phyloP scores from a whole-genome alignment of 1,140 invertebrate species.

The Lycorma delicatula region DNA sequence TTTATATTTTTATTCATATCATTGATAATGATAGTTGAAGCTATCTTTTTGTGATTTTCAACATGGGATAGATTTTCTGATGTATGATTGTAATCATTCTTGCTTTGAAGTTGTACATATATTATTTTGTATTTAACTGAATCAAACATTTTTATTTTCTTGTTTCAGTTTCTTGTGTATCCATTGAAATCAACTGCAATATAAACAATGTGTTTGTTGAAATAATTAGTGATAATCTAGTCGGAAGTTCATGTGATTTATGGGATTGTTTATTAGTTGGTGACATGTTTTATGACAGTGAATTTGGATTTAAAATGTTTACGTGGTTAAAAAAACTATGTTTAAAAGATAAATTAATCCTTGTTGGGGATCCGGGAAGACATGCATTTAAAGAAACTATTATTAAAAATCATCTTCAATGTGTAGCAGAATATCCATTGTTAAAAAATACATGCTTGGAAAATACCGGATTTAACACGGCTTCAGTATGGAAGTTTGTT shows the following conservation, averaged over 20 bases:
- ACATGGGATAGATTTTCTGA: too few relatives aligned
- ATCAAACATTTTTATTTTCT: background rate
- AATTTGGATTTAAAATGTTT: background rate
- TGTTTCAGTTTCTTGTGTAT: background rate
- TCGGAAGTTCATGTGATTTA: background rate
- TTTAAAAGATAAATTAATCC: background rate
- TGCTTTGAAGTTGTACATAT: too few relatives aligned
- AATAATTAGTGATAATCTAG: background rate
- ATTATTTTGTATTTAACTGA: too few relatives aligned
- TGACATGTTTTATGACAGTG: conserved; percentile 4
- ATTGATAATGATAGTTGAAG: too few relatives aligned
- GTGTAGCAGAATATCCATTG: background rate
- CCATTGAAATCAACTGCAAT: background rate
- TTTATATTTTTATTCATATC: too few relatives aligned
- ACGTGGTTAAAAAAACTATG: background rate
- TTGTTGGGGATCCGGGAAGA: background rate
- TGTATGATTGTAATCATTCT: too few relatives aligned
- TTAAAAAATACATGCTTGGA: background rate
- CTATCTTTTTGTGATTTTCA: too few relatives aligned
- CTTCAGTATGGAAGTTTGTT: background rate
- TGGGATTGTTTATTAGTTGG: background rate
- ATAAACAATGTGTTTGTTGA: background rate
- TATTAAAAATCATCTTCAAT: background rate
- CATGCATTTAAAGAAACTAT: background rate
- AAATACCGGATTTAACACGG: background rate